Evolutionary conservation across 2,113 vertebrate genomes (phyloP).

Genomic region (Sander vitreus): DNA sequence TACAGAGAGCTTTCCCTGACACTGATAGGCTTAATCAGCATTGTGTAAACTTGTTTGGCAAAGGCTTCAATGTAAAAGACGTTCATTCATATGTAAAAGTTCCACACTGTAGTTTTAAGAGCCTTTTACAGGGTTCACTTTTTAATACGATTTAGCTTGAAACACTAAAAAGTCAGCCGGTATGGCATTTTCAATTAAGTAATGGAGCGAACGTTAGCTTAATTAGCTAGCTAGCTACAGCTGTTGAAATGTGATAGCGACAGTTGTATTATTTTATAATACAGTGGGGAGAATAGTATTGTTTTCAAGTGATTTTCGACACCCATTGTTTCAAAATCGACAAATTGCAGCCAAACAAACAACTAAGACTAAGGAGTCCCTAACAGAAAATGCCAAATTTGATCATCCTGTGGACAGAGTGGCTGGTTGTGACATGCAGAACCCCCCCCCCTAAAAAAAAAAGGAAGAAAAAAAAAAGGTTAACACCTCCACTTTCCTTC

Average conservation of each 20-base stretch:
- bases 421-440: conserved; percentile 28
- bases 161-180: background rate
- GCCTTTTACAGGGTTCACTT: background rate
- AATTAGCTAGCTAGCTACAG: background rate
- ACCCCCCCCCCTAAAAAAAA: background rate
- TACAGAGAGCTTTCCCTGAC: too few relatives aligned
- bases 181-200: background rate
- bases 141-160: background rate
- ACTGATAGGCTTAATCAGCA: too few relatives aligned
- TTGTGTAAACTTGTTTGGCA: too few relatives aligned
- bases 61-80: too few relatives aligned
- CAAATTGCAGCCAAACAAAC: background rate
- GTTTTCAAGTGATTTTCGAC: background rate
- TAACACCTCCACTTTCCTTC: conserved; percentile 54
- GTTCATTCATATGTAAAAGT: too few relatives aligned
- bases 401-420: conserved; percentile 25
- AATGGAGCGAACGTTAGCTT: background rate
- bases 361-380: background rate
- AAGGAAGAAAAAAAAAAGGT: conserved; percentile 21
- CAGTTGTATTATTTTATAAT: background rate
- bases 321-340: background rate
- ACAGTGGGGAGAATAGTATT: background rate
- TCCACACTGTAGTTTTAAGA: background rate
- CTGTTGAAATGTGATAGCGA: background rate
- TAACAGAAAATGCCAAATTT: background rate